Evolutionary conservation across 2,113 vertebrate species (phyloP).

Genomic region (Archocentrus centrarchus): DNA sequence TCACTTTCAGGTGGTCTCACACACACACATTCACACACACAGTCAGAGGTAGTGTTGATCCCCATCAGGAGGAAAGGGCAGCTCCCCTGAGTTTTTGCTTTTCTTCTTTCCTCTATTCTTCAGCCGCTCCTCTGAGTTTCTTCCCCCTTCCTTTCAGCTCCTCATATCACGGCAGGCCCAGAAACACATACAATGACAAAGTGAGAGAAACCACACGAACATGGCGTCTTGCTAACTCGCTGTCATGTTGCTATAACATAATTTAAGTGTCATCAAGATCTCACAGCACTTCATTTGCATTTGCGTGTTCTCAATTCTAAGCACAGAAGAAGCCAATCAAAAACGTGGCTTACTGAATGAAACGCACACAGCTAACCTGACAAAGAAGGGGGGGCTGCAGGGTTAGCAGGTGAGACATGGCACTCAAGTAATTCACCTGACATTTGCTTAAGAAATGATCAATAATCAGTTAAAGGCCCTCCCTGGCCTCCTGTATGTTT

Average conservation of each 20-base stretch:
- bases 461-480: neutral
- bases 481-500: neutral
- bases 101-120: neutral
- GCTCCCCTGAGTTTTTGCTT: conserved; percentile 39
- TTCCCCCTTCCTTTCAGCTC: neutral
- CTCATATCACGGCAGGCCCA: neutral
- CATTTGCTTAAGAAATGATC: conserved; percentile 17
- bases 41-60: neutral
- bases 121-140: neutral
- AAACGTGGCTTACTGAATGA: neutral
- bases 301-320: conserved; percentile 1
- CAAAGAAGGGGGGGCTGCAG: neutral
- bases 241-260: conserved; percentile 8
- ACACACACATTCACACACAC: conserved; percentile 24
- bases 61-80: conserved; percentile 48
- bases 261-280: conserved; percentile 15
- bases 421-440: neutral
- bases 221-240: neutral
- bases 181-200: neutral
- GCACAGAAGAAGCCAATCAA: neutral
- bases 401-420: neutral
- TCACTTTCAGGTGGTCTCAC: conserved; percentile 11
- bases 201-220: conserved; percentile 26
- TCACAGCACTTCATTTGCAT: conserved; percentile 11
- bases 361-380: neutral